phyloP scores from a whole-genome alignment of 2,888 invertebrate species.

The Phyllotreta striolata region DNA sequence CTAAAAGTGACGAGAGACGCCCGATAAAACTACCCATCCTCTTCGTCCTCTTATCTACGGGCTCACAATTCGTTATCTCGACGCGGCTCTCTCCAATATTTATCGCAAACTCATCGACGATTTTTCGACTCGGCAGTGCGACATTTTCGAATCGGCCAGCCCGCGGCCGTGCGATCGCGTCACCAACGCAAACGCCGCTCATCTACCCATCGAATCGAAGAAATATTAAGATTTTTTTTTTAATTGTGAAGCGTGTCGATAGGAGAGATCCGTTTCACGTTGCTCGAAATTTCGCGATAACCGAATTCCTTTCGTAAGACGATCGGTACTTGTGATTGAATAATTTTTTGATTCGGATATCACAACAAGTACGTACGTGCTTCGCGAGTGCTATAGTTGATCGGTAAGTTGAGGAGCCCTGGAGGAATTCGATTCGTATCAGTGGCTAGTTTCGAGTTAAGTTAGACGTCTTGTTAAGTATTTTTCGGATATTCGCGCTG shows the following conservation, averaged over 20 bases:
- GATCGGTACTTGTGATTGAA: slow-evolving; percentile 1
- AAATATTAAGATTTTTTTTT: no score
- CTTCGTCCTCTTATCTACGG: slow-evolving; percentile 38
- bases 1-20: slow-evolving; percentile 32
- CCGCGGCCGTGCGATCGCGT: no score
- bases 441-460: neutral
- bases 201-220: no score
- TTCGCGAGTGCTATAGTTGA: no score
- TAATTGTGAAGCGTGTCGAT: no score
- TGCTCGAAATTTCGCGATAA: slow-evolving; percentile 2
- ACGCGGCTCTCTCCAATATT: slow-evolving; percentile 21
- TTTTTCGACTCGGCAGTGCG: slow-evolving; percentile 35
- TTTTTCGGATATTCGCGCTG: neutral
- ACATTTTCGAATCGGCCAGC: neutral
- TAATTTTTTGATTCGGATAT: neutral
- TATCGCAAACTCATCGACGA: slow-evolving; percentile 40
- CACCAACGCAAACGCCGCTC: no score
- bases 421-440: neutral
- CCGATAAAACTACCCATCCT: slow-evolving; percentile 37
- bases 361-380: no score
- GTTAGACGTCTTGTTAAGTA: neutral
- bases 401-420: no score
- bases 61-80: slow-evolving; percentile 41
- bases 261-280: neutral
- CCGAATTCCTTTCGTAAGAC: slow-evolving; percentile 7